Percentiles rank a stretch among this genome's conserved stretches.
Evolutionary conservation across 2,888 invertebrate genomes (phyloP).

Genomic region (Diarsia rubi): DNA sequence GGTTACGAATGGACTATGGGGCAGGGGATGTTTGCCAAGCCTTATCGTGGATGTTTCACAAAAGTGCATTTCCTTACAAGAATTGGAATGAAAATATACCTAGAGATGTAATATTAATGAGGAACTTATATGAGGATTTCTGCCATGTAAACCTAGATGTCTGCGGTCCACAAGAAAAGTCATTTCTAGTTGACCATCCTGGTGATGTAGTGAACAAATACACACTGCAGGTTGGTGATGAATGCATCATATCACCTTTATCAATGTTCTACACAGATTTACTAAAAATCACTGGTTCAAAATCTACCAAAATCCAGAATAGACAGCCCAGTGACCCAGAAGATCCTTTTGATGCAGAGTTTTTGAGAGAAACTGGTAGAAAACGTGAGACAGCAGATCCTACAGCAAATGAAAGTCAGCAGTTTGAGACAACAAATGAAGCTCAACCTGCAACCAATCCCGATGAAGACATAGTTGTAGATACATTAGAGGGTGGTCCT

Average conservation of each 20-base stretch:
- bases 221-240: constrained; percentile 96
- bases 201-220: constrained; percentile 93
- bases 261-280: constrained; percentile 97
- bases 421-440: constrained; percentile 89
- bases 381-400: constrained; percentile 88
- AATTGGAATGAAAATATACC: constrained; percentile 94
- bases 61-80: constrained; percentile 97
- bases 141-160: constrained; percentile 98
- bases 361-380: constrained; percentile 96
- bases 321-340: constrained; percentile 95
- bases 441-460: constrained; percentile 86
- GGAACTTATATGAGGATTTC: constrained; percentile 96
- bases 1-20: constrained; percentile 96
- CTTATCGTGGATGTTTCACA: constrained; percentile 96
- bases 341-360: constrained; percentile 98
- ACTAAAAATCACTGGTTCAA: constrained; percentile 95
- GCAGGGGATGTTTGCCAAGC: constrained; percentile 98
- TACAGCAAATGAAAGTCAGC: constrained; percentile 83
- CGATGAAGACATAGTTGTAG: constrained; percentile 94
- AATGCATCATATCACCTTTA: constrained; percentile 97
- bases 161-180: constrained; percentile 96
- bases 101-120: constrained; percentile 95
- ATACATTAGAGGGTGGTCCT: constrained; percentile 89
- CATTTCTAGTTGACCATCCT: constrained; percentile 94
- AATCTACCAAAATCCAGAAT: constrained; percentile 94